Percentiles rank a stretch among this genome's conserved stretches.
Conservation (phyloP, 2,888 invertebrate genomes). For the Macrosoma leucophasiata region DNA sequence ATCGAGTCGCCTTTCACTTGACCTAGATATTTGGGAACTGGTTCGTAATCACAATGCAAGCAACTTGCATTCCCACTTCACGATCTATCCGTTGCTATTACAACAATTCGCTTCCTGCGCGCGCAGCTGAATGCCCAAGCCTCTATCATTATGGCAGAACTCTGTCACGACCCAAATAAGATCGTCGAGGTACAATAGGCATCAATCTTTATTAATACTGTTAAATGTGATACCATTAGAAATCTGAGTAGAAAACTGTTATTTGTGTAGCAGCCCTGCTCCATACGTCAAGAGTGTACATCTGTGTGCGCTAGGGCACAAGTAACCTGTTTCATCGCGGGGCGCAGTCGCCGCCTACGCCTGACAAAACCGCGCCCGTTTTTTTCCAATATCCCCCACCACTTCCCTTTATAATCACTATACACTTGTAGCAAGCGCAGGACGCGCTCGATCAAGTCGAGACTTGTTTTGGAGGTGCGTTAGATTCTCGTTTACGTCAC, state of each 20-base stretch:
- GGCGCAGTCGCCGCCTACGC: constrained; percentile 57
- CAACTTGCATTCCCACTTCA: constrained; percentile 34
- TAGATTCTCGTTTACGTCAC: constrained; percentile 21
- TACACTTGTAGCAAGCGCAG: constrained; percentile 23
- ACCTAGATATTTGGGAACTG: constrained; percentile 72
- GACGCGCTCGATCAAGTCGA: constrained; percentile 51
- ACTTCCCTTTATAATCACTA: constrained; percentile 21
- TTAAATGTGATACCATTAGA: no score
- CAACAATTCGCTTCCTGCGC: constrained; percentile 38
- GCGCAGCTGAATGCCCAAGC: no score
- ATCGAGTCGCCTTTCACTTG: constrained; percentile 70
- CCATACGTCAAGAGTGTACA: constrained; percentile 44
- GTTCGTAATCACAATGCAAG: constrained; percentile 63
- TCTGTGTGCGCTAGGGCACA: constrained; percentile 51
- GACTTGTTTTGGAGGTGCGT: constrained; percentile 41
- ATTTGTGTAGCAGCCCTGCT: constrained; percentile 53
- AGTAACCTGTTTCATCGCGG: constrained; percentile 64
- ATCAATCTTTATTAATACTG: no score
- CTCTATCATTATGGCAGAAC: no score
- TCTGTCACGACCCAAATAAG: no score
- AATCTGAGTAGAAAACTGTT: no score
- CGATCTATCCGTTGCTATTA: constrained; percentile 28
- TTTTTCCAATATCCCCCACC: constrained; percentile 34
- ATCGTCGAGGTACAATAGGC: no score
- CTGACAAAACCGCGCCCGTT: constrained; percentile 66